Percentiles rank a stretch among this genome's conserved stretches.
Evolutionary conservation across 1,140 invertebrate species (phyloP).

Genomic region (Tetranychus cinnabarinus): DNA sequence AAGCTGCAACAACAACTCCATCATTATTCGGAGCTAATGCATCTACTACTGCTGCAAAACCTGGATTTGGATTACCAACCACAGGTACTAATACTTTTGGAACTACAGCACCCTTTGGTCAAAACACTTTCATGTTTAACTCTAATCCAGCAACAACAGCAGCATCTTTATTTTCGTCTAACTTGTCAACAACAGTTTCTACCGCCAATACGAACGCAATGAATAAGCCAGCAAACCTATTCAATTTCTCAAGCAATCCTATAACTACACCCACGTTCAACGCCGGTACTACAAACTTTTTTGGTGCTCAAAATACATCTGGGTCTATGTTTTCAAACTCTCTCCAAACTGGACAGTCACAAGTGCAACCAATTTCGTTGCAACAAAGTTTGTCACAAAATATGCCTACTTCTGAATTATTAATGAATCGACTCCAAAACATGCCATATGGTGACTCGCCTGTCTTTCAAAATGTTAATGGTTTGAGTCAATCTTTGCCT

Average conservation of each 20-base stretch:
- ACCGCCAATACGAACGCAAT: background rate
- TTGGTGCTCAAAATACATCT: background rate
- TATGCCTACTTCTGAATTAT: background rate
- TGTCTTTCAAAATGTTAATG: background rate
- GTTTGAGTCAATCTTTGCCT: background rate
- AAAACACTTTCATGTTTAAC: background rate
- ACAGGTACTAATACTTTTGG: no score
- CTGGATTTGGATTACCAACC: no score
- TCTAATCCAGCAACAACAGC: background rate
- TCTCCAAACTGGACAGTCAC: background rate
- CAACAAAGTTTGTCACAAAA: background rate
- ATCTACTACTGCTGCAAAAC: background rate
- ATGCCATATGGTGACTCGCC: conserved; percentile 10
- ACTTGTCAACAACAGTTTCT: background rate
- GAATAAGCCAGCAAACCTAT: background rate
- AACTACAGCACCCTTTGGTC: background rate
- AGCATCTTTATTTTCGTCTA: background rate
- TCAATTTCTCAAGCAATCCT: background rate
- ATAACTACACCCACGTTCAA: no score
- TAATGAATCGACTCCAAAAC: conserved; percentile 5
- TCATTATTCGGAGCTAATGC: background rate
- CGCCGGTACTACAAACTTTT: background rate
- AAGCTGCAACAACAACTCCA: background rate
- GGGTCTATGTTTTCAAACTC: background rate
- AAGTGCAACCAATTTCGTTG: background rate